Base-by-base conservation (phyloP, 2,888 invertebrate species). In the Tortrix viridana region DNA sequence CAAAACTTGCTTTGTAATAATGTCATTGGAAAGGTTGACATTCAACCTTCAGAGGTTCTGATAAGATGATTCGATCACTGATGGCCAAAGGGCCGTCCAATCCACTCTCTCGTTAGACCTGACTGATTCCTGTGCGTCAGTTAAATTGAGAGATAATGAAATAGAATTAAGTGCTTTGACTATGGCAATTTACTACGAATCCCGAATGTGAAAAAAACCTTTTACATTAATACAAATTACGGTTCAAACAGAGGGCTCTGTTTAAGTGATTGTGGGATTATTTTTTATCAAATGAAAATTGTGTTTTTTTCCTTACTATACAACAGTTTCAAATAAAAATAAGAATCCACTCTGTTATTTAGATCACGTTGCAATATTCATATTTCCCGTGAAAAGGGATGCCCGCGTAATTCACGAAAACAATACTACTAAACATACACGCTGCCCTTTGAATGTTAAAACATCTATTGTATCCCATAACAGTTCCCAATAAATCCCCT, bases 401-500 rank as follows among this genome's bases (percentile, higher is more conserved):
- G n/a, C 19, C 53, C 47, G 19, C 38, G 60, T 48, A 48, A 49
- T 61, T 61, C 49, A 49, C 23, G 49, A 44, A 61, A 61, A 55
- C 55, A 61, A 49, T 54, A 49, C 61, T 18, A 55, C 61, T 55
- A 61, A 61, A 50, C 55, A 61, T 37, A 32, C 22, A 7, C 55
- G 49, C 14, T 22, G 48, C 54, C 55, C 55, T 61, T 49, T 61
- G 61, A 61, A 61, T 61, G 44, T 44, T 55, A 61, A 61, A 44
- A 55, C 49, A 50, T 48, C 60, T 41, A 49, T 55, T 55, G 55
- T 49, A 50, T 44, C 32, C 49, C 55, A 61, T 61, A 61, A 55
- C 61, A 55, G 49, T 61, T 61, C 55, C 49, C 55, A 61, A 61
- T 61, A 61, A 61, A 61, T 61, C 61, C 55, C 49, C 55, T 55